Percentiles rank a stretch among this genome's conserved stretches.
Conservation (phyloP, 1,140 invertebrate genomes). For the Cheumatopsyche charites region DNA sequence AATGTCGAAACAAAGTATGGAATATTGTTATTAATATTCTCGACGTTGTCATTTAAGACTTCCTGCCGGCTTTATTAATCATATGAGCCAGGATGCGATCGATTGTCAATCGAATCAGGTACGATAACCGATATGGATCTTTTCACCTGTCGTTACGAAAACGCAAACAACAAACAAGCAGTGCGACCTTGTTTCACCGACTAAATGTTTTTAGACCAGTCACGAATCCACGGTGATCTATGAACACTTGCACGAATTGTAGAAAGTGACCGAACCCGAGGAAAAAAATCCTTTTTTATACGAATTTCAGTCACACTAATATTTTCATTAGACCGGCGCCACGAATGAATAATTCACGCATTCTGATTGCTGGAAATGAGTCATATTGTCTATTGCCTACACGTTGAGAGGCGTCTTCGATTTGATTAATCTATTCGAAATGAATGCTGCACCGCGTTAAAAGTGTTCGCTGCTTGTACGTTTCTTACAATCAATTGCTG, state of each 20-base stretch:
- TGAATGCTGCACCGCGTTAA: not conserved
- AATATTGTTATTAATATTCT: no score
- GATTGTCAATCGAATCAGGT: not conserved
- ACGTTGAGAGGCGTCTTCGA: not conserved
- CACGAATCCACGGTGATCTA: not conserved
- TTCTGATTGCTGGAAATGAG: constrained; percentile 20
- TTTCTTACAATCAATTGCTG: not conserved
- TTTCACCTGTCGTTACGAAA: constrained; percentile 13
- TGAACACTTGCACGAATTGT: not conserved
- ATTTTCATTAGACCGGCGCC: not conserved
- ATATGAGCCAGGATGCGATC: not conserved
- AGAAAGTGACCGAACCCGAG: not conserved
- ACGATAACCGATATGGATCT: constrained; percentile 3
- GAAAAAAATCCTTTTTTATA: no score
- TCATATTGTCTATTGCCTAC: constrained; percentile 25
- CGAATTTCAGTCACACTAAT: no score
- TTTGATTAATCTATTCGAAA: not conserved
- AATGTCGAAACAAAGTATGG: no score
- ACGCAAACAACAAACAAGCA: not conserved
- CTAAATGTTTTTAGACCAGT: not conserved
- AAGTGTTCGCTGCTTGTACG: not conserved
- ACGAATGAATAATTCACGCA: constrained; percentile 22
- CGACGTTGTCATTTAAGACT: not conserved
- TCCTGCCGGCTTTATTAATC: constrained; percentile 1
- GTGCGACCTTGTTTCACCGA: not conserved